Evolutionary conservation across 1,140 invertebrate genomes (phyloP).

Genomic region (Heliconius melpomene): DNA sequence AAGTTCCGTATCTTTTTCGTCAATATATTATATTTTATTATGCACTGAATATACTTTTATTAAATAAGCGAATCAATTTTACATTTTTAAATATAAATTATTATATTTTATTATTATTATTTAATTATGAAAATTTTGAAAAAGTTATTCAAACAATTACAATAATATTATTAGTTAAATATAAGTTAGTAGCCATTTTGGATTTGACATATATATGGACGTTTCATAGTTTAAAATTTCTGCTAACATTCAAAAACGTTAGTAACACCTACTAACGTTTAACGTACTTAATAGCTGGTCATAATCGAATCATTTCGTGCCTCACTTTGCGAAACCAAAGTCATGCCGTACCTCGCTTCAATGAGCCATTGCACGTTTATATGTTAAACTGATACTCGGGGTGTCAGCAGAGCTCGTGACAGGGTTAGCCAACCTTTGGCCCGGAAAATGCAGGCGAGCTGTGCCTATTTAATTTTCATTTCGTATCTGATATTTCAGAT

Average conservation of each 20-base stretch:
- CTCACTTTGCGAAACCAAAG: slow-evolving; percentile 43
- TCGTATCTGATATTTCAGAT: slow-evolving; percentile 33
- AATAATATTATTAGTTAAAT: no score
- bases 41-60: no score
- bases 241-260: slow-evolving; percentile 20
- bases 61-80: no score
- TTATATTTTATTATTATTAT: not conserved
- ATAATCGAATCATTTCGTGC: slow-evolving; percentile 38
- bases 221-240: not conserved
- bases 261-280: no score
- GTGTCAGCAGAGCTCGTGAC: slow-evolving; percentile 49
- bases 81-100: no score
- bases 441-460: slow-evolving; percentile 42
- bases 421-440: slow-evolving; percentile 45
- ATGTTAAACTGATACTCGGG: slow-evolving; percentile 44
- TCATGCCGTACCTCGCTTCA: slow-evolving; percentile 38
- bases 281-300: slow-evolving; percentile 18
- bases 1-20: not conserved
- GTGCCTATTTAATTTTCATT: slow-evolving; percentile 40
- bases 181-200: not conserved
- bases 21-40: not conserved
- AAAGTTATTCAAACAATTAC: no score
- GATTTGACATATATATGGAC: not conserved
- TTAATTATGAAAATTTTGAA: no score
- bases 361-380: slow-evolving; percentile 48